Conservation (phyloP, 2,113 vertebrate genomes). For the Nansenia antarctica region DNA sequence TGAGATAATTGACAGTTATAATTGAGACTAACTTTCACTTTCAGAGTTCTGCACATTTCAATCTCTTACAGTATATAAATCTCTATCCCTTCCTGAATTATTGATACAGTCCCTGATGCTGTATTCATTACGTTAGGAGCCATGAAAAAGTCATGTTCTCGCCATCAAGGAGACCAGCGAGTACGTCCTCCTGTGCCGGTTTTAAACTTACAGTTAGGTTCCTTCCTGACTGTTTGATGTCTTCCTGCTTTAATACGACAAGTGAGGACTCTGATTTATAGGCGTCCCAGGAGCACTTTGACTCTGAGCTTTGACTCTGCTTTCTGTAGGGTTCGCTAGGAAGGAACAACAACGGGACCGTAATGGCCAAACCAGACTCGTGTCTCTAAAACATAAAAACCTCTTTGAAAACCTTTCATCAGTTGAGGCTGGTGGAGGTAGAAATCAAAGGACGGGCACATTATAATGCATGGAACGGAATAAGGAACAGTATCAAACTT, state of each 20-base stretch:
- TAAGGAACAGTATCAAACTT: neutral
- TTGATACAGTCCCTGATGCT: neutral
- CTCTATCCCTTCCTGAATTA: neutral
- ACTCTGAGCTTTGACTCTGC: conserved; percentile 25
- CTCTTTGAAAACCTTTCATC: no score
- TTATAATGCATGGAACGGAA: no score
- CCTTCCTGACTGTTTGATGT: conserved; percentile 44
- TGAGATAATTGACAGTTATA: no score
- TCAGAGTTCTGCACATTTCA: conserved; percentile 1
- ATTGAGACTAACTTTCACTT: neutral
- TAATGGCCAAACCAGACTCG: conserved; percentile 58
- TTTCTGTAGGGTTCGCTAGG: conserved; percentile 37
- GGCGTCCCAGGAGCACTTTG: conserved; percentile 46
- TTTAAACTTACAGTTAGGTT: conserved; percentile 26
- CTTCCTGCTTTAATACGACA: conserved; percentile 41
- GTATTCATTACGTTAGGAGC: conserved; percentile 14
- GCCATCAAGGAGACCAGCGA: conserved; percentile 1
- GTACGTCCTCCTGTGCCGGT: neutral
- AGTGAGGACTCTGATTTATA: conserved; percentile 52
- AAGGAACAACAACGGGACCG: conserved; percentile 32
- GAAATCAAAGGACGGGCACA: no score
- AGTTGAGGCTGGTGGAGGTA: no score
- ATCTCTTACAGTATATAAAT: conserved; percentile 12
- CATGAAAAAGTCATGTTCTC: neutral
- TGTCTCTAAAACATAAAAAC: conserved; percentile 18